phyloP scores from a whole-genome alignment of 2,888 invertebrate species.

The Macrophya annulata region DNA sequence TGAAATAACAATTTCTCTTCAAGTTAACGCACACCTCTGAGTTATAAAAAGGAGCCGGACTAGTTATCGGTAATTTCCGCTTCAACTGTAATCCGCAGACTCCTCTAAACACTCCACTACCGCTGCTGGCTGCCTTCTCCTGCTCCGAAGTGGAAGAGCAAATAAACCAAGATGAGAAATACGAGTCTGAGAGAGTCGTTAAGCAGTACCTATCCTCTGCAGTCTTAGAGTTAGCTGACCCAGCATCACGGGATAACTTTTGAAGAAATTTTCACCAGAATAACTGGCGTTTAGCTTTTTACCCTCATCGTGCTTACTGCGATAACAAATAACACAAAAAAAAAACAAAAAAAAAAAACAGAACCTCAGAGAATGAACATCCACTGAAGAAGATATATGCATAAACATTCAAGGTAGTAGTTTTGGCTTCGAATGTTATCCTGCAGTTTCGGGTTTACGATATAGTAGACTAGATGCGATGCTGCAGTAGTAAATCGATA shows the following conservation, averaged over 20 bases:
- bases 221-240: constrained; percentile 47
- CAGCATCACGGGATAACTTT: constrained; percentile 8
- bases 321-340: not conserved
- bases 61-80: constrained; percentile 53
- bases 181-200: constrained; percentile 48
- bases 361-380: not conserved
- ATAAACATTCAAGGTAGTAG: too few relatives aligned
- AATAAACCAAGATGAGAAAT: constrained; percentile 42
- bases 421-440: not conserved
- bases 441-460: not conserved
- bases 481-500: not conserved
- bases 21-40: not conserved
- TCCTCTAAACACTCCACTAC: constrained; percentile 27
- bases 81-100: constrained; percentile 39
- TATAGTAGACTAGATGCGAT: not conserved
- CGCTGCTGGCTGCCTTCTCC: not conserved
- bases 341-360: too few relatives aligned
- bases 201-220: not conserved
- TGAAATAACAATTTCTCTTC: constrained; percentile 19
- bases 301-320: not conserved
- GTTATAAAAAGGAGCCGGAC: constrained; percentile 37
- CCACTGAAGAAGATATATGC: not conserved
- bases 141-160: constrained; percentile 17
- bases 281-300: not conserved
- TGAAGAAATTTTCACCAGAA: not conserved